Evolutionary conservation across 2,888 invertebrate species (phyloP).

Genomic region (Lutraria lutraria): DNA sequence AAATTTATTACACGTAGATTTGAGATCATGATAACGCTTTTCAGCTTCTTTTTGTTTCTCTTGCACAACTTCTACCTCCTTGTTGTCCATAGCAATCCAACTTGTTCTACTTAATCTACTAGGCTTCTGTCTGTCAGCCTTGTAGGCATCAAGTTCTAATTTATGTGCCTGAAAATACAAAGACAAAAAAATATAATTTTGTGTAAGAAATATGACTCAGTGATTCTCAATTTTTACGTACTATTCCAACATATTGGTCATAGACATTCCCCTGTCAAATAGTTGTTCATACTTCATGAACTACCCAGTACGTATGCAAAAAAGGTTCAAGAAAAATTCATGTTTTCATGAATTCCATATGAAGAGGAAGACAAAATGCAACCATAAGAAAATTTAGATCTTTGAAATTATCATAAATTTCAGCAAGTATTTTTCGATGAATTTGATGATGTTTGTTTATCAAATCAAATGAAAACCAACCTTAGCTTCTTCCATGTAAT

Average conservation of each 20-base stretch:
- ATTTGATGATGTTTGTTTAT: too few species aligned
- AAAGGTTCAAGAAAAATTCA: too few species aligned
- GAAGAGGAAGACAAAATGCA: too few species aligned
- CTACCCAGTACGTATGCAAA: too few species aligned
- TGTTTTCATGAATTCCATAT: too few species aligned
- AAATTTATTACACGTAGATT: conserved; percentile 93
- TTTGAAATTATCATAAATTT: too few species aligned
- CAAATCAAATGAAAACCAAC: conserved; percentile 86
- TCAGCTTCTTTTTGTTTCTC: conserved; percentile 89
- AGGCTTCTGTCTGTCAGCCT: conserved; percentile 88
- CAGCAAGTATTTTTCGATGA: too few species aligned
- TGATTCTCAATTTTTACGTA: too few species aligned
- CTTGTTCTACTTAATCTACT: conserved; percentile 77
- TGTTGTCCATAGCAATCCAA: conserved; percentile 86
- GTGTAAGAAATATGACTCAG: background rate
- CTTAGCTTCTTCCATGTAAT: conserved; percentile 98
- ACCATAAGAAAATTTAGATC: too few species aligned
- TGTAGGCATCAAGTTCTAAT: conserved; percentile 82
- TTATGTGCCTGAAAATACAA: conserved; percentile 79
- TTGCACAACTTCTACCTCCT: conserved; percentile 87
- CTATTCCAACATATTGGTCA: too few species aligned
- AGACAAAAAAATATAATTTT: background rate
- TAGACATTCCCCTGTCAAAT: too few species aligned
- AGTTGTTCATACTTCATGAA: too few species aligned
- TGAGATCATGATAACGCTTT: conserved; percentile 90